Evolutionary conservation across 2,888 invertebrate species (phyloP).

Genomic region (Patella caerulea): DNA sequence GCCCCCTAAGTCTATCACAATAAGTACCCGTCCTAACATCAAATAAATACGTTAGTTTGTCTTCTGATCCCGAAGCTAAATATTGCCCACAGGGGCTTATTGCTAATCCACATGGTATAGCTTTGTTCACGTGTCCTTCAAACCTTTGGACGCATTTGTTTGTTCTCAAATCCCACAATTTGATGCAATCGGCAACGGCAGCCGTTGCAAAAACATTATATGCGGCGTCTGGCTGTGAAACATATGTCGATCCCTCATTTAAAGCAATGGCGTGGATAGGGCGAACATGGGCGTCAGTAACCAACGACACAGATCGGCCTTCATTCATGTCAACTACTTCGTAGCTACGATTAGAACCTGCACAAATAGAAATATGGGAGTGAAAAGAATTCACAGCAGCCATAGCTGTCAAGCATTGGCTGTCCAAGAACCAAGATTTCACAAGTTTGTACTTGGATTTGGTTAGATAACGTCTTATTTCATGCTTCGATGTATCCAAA

Average conservation of each 20-base stretch:
- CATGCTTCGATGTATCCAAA: constrained; percentile 62
- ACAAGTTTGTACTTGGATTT: constrained; percentile 67
- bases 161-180: constrained; percentile 71
- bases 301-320: constrained; percentile 52
- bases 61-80: constrained; percentile 69
- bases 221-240: constrained; percentile 59
- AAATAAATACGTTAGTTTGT: constrained; percentile 69
- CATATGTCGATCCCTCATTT: constrained; percentile 65
- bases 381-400: constrained; percentile 68
- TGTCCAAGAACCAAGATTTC: constrained; percentile 49
- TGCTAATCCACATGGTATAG: constrained; percentile 64
- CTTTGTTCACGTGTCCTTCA: constrained; percentile 67
- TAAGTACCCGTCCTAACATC: constrained; percentile 67
- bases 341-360: constrained; percentile 66
- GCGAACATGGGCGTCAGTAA: constrained; percentile 64
- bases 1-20: constrained; percentile 64
- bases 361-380: constrained; percentile 69
- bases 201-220: constrained; percentile 68
- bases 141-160: constrained; percentile 65
- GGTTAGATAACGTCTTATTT: constrained; percentile 67
- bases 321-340: constrained; percentile 69
- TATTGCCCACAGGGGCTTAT: constrained; percentile 70
- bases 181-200: constrained; percentile 69
- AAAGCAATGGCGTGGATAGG: constrained; percentile 62
- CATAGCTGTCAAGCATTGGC: constrained; percentile 62